phyloP scores from a whole-genome alignment of 2,888 invertebrate species.

The Tridacna crocea region DNA sequence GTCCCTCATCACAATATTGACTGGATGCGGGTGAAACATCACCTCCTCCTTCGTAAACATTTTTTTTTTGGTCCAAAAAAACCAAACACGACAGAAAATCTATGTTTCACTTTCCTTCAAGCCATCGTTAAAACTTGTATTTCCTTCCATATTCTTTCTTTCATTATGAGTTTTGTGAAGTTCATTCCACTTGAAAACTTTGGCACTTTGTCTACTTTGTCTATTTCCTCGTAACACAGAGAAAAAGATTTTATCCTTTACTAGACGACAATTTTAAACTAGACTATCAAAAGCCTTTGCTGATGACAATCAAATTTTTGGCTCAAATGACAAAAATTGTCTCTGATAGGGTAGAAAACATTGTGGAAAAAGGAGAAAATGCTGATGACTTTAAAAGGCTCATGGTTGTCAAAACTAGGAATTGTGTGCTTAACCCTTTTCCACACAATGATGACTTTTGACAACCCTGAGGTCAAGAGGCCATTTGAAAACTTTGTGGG shows the following conservation, averaged over 20 bases:
- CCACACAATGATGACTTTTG: neutral
- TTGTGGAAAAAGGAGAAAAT: neutral
- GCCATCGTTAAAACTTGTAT: neutral
- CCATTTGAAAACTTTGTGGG: neutral
- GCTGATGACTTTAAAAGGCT: neutral
- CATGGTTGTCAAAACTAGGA: too few species aligned
- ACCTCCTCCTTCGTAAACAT: conserved; percentile 41
- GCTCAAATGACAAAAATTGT: neutral
- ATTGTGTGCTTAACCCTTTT: neutral
- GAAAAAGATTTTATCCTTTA: neutral
- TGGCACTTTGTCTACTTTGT: neutral
- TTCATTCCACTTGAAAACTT: neutral
- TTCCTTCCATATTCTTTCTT: neutral
- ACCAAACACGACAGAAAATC: neutral
- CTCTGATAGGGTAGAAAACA: neutral
- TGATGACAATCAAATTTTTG: neutral
- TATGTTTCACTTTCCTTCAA: neutral
- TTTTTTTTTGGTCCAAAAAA: neutral
- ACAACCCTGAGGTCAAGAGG: neutral
- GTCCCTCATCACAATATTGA: neutral
- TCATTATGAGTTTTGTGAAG: too few species aligned
- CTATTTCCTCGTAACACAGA: neutral
- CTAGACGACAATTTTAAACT: neutral
- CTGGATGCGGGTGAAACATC: conserved; percentile 52
- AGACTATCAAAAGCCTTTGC: neutral